Base-by-base conservation (phyloP, 2,888 invertebrate genomes). In the Caenorhabditis japonica region DNA sequence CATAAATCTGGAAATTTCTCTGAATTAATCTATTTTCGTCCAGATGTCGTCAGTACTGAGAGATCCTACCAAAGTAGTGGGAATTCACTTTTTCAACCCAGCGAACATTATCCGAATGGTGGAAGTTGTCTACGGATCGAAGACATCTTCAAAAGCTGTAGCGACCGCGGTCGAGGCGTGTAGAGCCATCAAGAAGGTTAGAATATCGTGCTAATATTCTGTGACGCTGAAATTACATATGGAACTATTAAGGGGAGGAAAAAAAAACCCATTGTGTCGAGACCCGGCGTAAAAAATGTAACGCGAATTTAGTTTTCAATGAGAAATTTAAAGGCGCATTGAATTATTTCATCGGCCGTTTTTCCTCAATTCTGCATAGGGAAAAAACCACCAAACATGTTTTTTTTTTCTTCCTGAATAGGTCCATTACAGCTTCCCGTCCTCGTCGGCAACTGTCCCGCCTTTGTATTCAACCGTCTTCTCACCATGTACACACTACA, bases 61-160 rank as follows among this genome's bases (percentile, higher is more conserved):
- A 4, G 76, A 88, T 53, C 87, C 82, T 13, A 84, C 84, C 13
- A 84, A 84, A 59, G 87, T 89, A 3, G 87, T 88, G 27, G 89
- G 89, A 12, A 87, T 87, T 21, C 89, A 89, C 72, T 89, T 89
- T 83, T 89, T 89, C 80, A 88, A 87, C 21, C 89, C 89, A 3
- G 87, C 89, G 0, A 87, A 88, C 72, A 77, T 88, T 59, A 89
- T 88, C 86, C 56, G 41, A 59, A 75, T 79, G 66, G 76, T 79
- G 4, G 79, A 79, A 88, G 87, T 88, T 64, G 84, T 89, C 4
- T 85, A 87, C 41, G 88, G 89, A 7, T 74, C 73, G 12, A 47
- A 87, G 15, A 89, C 89, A 0, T 87, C 87, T 1, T 83, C 87
- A 23, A 68, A 83, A 30, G 87, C 89, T 7, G 87, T 88, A 7